These are phyloP conservation scores for Leucophenga varia DNA, from an alignment of 1,140 invertebrate genomes.

Conservation along the genomic window DNA sequence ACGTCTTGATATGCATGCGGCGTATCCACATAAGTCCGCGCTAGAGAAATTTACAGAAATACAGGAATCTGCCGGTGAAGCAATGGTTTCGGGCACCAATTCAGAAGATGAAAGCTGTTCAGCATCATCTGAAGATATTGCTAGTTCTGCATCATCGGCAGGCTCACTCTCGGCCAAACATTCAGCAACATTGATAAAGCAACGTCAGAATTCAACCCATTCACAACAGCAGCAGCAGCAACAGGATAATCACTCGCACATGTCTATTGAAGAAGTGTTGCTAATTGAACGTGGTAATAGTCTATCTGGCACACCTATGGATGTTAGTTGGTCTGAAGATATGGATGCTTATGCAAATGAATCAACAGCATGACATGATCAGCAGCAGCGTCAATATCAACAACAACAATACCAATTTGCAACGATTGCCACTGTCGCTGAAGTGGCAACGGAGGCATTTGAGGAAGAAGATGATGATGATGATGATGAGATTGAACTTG, in stretches of 20 bases:
- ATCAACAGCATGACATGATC: background rate
- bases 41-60: slow-evolving; percentile 58
- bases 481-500: background rate
- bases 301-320: slow-evolving; percentile 56
- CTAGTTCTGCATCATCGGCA: slow-evolving; percentile 34
- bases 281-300: slow-evolving; percentile 34
- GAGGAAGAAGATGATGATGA: slow-evolving; percentile 20
- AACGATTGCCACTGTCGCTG: slow-evolving; percentile 7
- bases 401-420: slow-evolving; percentile 19
- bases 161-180: slow-evolving; percentile 19
- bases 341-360: slow-evolving; percentile 29
- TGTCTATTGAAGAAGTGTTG: slow-evolving; percentile 51
- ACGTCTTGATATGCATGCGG: slow-evolving; percentile 21
- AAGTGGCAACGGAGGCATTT: slow-evolving; percentile 34
- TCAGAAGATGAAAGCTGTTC: slow-evolving; percentile 61
- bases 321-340: slow-evolving; percentile 58
- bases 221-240: slow-evolving; percentile 32
- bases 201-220: slow-evolving; percentile 22
- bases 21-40: slow-evolving; percentile 31
- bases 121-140: slow-evolving; percentile 50
- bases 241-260: slow-evolving; percentile 23
- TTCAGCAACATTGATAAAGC: background rate
- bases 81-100: slow-evolving; percentile 62
- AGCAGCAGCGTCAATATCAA: slow-evolving; percentile 11
- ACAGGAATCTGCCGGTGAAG: slow-evolving; percentile 68